Conservation (phyloP, 2,888 invertebrate species). For the Cephus rjabovi region DNA sequence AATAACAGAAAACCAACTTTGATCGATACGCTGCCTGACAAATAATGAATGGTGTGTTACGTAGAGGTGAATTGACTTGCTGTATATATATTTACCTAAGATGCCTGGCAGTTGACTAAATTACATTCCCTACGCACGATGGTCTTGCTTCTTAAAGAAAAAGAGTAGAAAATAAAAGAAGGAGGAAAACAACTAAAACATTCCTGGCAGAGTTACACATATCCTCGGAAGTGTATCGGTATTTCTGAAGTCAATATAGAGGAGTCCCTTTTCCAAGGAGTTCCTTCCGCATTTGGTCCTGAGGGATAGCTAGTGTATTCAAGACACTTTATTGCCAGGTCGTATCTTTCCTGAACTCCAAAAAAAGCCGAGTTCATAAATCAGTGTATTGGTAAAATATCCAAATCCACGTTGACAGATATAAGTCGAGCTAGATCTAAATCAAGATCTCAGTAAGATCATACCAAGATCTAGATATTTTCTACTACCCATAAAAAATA, state of each 20-base stretch:
- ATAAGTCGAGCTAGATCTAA: background rate
- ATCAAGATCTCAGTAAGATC: no score
- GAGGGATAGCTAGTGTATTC: constrained; percentile 38
- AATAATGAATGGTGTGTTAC: background rate
- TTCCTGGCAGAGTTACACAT: background rate
- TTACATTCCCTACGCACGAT: background rate
- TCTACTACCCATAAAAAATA: background rate
- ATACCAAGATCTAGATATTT: background rate
- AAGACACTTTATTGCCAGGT: constrained; percentile 45
- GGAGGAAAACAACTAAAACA: background rate
- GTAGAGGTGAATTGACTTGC: background rate
- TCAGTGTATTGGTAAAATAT: background rate
- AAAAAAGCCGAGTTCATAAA: constrained; percentile 30
- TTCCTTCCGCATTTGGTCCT: constrained; percentile 26
- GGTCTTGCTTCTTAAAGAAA: background rate
- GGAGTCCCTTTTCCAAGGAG: constrained; percentile 22
- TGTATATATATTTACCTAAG: no score
- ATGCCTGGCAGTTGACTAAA: background rate
- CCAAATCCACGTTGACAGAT: background rate
- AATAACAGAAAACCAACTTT: background rate
- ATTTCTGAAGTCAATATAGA: constrained; percentile 41
- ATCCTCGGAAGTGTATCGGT: constrained; percentile 37
- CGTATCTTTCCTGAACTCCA: constrained; percentile 32
- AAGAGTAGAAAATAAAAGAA: background rate
- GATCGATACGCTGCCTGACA: background rate